Base-by-base conservation (phyloP, 2,888 invertebrate genomes). In the Phymatocera aterrima region DNA sequence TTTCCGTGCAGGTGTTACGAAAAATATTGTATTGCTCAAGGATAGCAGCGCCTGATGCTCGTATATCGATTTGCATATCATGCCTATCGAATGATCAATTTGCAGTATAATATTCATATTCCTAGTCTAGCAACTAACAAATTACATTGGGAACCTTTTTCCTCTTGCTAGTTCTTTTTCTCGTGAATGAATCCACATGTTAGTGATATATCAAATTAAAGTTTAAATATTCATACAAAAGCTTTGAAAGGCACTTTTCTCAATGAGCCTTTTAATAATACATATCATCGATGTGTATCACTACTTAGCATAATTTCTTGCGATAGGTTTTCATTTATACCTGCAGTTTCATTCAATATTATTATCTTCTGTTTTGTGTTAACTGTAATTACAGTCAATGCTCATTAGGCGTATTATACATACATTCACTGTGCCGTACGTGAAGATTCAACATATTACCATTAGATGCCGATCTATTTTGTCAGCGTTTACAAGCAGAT, bases 351-450 rank as follows among this genome's bases (percentile, higher is more conserved):
- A 64, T 34, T 46, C 28, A 46, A 28, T 1, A 46, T 68, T 68
- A 68, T 68, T 68, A n/a, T 21, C 21, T 12, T 46, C 46, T 24
- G 24, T 46, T 46, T n/a, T n/a, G n/a, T n/a, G n/a, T n/a, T 24
- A 68, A 46, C 68, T 68, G 68, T 68, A 46, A 68, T 40, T 12
- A 46, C 43, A 43, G 68, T 68, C 68, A 68, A 68, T 68, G 43
- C 28, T 28, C 46, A 43, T 46, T 5, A 46, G 24, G 46, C 43
- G 43, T 68, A 24, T 43, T 6, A 5, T 28, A 28, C 46, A 28
- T 68, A n/a, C 21, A 68, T 46, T n/a, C n/a, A n/a, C n/a, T n/a
- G n/a, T n/a, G n/a, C 28, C 57, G 6, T n/a, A 18, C 46, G 68
- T n/a, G n/a, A 68, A 37, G 8, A 37, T 34, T 2, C 8, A 10